Evolutionary conservation across 2,888 invertebrate species (phyloP), one percentile per base, ranked within the genome.

Genomic region (Drosophila sordidapex): DNA sequence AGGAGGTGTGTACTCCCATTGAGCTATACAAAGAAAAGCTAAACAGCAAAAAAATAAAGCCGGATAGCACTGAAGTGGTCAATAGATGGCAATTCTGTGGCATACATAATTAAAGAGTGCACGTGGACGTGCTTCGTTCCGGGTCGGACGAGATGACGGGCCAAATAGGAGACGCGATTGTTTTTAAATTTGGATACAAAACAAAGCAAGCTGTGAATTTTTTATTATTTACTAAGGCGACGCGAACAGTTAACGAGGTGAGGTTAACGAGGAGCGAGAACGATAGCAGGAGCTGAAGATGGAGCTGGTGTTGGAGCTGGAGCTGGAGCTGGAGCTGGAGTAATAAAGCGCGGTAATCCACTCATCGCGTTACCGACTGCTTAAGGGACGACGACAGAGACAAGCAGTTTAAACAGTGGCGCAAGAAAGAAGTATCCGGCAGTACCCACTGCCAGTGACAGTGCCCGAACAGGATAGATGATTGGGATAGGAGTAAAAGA

Each of bases 261-360:
- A 79, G 52, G 52, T 15, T 46, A 46, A 25, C 46, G 46, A 46
- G 25, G 25, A 46, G 15, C 46, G 25, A 8, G 25, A 25, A 25
- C 25, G 4, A 46, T 15, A 33, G 54, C 70, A 61, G 40, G 13
- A 35, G 35, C 56, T 66, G 67, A 8, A 51, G 57, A 25, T 25
- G 53, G 53, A 31, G 56, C 43, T 62, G 21, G 21, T 21, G 1
- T 1, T 25, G 53, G 53, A 31, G 56, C 43, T 62, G n/a, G 5
- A 2, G 43, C n/a, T 43, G 51, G 49, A 35, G 58, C 70, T 57
- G 33, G 31, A 33, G 38, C 56, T 56, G 67, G 8, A 57, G 68
- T 68, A 79, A 79, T 72, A 79, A 79, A 79, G 85, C 83, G 65
- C 79, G 83, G 86, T 85, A 85, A 85, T 86, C 88, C 88, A 85